phyloP scores from a whole-genome alignment of 2,888 invertebrate species.

The Ornithoptera alexandrae region DNA sequence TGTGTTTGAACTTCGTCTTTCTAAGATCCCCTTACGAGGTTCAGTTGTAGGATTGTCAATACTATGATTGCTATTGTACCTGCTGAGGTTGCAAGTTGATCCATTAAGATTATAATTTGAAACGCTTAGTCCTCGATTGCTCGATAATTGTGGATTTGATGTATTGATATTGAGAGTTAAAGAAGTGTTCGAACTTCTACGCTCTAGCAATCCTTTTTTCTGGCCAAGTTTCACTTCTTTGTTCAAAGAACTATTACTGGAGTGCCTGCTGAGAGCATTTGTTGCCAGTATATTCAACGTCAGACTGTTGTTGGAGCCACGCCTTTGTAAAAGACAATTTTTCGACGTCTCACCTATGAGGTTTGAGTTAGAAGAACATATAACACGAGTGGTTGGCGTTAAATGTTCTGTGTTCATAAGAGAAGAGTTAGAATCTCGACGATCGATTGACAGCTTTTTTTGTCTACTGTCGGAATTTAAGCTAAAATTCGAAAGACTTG shows the following conservation, averaged over 20 bases:
- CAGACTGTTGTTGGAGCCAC: constrained; percentile 92
- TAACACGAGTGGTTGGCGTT: constrained; percentile 62
- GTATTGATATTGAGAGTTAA: constrained; percentile 86
- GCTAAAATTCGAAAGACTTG: constrained; percentile 72
- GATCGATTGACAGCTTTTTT: constrained; percentile 86
- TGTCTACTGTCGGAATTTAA: constrained; percentile 65
- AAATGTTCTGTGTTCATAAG: constrained; percentile 82
- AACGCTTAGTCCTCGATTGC: constrained; percentile 67
- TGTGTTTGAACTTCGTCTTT: constrained; percentile 90
- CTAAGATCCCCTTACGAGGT: constrained; percentile 82
- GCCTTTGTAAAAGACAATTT: constrained; percentile 86
- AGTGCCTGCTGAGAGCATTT: constrained; percentile 74
- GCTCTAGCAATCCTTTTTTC: constrained; percentile 87
- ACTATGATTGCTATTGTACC: constrained; percentile 73
- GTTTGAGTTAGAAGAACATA: constrained; percentile 76
- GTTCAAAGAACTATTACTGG: constrained; percentile 79
- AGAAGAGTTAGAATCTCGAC: constrained; percentile 93
- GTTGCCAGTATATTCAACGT: constrained; percentile 86
- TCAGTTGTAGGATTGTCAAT: constrained; percentile 61
- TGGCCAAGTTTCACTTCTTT: constrained; percentile 65
- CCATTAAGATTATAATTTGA: constrained; percentile 77
- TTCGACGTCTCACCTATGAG: constrained; percentile 62
- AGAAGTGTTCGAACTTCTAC: constrained; percentile 94
- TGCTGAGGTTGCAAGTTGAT: constrained; percentile 72
- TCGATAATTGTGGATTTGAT: constrained; percentile 70